Percentiles rank a stretch among this genome's conserved stretches.
phyloP scores from a whole-genome alignment of 2,888 invertebrate genomes.

The Oligia strigilis region DNA sequence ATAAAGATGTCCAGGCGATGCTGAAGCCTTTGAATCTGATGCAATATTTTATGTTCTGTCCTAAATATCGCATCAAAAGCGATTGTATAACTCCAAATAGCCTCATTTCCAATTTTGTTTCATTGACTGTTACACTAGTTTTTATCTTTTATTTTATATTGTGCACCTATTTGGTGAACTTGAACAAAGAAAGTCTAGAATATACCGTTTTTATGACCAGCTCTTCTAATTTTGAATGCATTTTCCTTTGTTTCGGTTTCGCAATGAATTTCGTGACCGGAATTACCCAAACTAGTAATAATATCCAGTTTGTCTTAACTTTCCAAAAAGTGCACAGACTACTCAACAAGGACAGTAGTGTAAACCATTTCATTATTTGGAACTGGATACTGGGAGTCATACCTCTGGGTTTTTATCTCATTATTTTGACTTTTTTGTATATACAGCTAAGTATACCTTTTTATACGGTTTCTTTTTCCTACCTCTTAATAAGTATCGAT shows the following conservation, averaged over 20 bases:
- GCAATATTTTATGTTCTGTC: slow-evolving; percentile 34
- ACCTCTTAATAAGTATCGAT: neutral
- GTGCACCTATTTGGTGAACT: neutral
- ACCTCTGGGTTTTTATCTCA: neutral
- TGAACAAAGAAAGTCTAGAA: neutral
- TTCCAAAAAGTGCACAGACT: neutral
- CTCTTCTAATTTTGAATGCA: neutral
- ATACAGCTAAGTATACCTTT: neutral
- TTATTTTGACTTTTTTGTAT: neutral
- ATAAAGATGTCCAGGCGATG: slow-evolving; percentile 43
- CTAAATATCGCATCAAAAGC: slow-evolving; percentile 42
- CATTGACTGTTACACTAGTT: slow-evolving; percentile 19
- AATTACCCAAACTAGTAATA: neutral
- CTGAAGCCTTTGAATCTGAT: slow-evolving; percentile 44
- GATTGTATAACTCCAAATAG: slow-evolving; percentile 30
- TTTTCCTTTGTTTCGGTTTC: neutral
- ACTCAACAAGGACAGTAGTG: neutral
- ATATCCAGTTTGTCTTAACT: neutral
- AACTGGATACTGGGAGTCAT: neutral
- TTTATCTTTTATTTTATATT: neutral
- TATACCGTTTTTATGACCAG: neutral
- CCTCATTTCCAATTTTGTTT: neutral
- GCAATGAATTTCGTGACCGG: neutral
- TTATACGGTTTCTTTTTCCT: neutral
- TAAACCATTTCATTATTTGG: neutral